Evolutionary conservation across 2,797 vertebrate genomes (phyloP), one percentile per base, ranked within the genome.

Genomic region (Clamator glandarius): DNA sequence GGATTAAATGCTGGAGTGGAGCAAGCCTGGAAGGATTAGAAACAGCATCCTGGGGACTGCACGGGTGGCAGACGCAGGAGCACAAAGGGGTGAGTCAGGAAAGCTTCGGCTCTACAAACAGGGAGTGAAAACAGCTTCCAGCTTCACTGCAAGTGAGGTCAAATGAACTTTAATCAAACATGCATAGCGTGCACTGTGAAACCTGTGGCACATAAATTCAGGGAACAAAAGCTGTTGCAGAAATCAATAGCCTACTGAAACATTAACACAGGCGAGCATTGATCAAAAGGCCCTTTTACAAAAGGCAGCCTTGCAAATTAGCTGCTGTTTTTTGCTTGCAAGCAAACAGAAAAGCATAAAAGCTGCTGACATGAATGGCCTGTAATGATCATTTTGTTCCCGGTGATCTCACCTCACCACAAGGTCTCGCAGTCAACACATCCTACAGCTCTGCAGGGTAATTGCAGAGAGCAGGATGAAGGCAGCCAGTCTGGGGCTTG

Each of bases 81-180:
- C 98, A 97, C 98, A 99, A 99, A 99, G 98, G 98, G 98, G 94
- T 92, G 95, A 97, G 97, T 97, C 95, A 96, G 98, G 97, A 97
- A 96, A 98, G 98, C 98, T 98, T 95, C 97, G 97, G 97, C 78
- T 97, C 97, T 98, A 97, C 98, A 98, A 98, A 98, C 93, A 98
- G 97, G 97, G 98, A 98, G 97, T 89, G 97, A 98, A 89, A 98
- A 88, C 97, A 97, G 98, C 98, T 98, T 97, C 93, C 96, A 96
- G 98, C 98, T 97, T 97, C 97, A 11, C 97, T 85, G 95, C 98
- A 95, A 98, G 97, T 86, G 97, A 97, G 99, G 98, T 98, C 98
- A 98, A 99, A 98, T 98, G 98, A 98, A 98, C 98, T 98, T 99
- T 98, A 99, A 99, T 99, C 99, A 99, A 98, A 99, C 98, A 99